Evolutionary conservation across 2,888 invertebrate species (phyloP), one percentile per base, ranked within the genome.

Genomic region (Phania funesta): DNA sequence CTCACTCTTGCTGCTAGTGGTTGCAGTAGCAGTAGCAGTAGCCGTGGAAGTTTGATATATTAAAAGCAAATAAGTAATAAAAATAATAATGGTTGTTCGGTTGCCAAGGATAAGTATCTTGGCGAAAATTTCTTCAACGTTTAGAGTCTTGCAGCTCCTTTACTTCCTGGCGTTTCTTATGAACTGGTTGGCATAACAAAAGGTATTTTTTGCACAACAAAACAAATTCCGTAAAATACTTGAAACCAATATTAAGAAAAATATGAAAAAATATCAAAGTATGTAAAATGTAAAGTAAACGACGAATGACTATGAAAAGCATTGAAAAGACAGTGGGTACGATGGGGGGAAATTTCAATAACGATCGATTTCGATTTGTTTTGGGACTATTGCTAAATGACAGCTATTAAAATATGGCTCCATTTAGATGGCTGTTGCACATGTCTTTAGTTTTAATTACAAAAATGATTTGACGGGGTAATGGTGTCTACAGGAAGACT

Each of bases 41-140:
- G 80, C 48, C 11, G 29, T 24, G 22, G 29, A 38, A 22, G 56
- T 60, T 78, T 80, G 70, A 83, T 83, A 81, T 85, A 85, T 85
- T 85, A 85, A 85, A 83, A 84, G 84, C 85, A 85, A 85, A 85
- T 85, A 85, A 84, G 85, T 85, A 84, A 84, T 85, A 85, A 85
- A 84, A 85, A 85, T 85, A 85, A 84, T 85, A 85, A 85, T 83
- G 84, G 83, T 65, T 79, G 80, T 68, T 77, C 71, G 64, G 80
- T 83, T 83, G 64, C 74, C 82, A 82, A 78, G 82, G 82, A 78
- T 78, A 82, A 78, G 52, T 50, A 78, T 82, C 82, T 82, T 78
- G 64, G 74, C 46, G 29, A 44, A 56, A 64, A 52, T 73, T 77
- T 70, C 68, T 62, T 60, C 5, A 32, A 50, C 29, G 22, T 58